phyloP scores from a whole-genome alignment of 2,888 invertebrate genomes.

The Atrina japonica region DNA sequence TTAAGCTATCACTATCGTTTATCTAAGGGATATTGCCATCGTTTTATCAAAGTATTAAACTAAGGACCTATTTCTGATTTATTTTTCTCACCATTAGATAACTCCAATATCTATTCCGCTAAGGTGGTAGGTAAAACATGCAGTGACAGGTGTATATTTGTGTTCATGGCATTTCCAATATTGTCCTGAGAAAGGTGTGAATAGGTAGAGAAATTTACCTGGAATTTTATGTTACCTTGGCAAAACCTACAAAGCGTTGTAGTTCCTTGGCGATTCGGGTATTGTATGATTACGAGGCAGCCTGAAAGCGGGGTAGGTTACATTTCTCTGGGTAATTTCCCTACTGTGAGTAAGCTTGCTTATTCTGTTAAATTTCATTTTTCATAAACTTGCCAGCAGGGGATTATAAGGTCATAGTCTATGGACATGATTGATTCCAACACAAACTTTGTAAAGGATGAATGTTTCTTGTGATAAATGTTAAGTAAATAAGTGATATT shows the following conservation, averaged over 20 bases:
- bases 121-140: too few relatives aligned
- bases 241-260: background rate
- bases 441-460: background rate
- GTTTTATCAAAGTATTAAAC: background rate
- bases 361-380: conserved; percentile 28
- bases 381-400: conserved; percentile 27
- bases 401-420: conserved; percentile 15
- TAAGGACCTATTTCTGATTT: background rate
- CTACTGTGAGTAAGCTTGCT: conserved; percentile 18
- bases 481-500: too few relatives aligned
- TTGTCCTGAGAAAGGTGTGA: conserved; percentile 33
- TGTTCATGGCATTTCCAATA: background rate
- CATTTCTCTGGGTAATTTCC: background rate
- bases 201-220: conserved; percentile 22
- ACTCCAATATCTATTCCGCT: too few relatives aligned
- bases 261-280: conserved; percentile 19
- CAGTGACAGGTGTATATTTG: too few relatives aligned
- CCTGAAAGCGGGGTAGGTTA: conserved; percentile 13
- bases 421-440: conserved; percentile 21
- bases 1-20: too few relatives aligned
- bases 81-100: conserved; percentile 33
- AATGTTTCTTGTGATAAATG: too few relatives aligned
- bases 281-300: conserved; percentile 21
- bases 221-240: conserved; percentile 23
- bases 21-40: too few relatives aligned